Evolutionary conservation across 2,888 invertebrate genomes (phyloP).

Genomic region (Dioctria linearis): DNA sequence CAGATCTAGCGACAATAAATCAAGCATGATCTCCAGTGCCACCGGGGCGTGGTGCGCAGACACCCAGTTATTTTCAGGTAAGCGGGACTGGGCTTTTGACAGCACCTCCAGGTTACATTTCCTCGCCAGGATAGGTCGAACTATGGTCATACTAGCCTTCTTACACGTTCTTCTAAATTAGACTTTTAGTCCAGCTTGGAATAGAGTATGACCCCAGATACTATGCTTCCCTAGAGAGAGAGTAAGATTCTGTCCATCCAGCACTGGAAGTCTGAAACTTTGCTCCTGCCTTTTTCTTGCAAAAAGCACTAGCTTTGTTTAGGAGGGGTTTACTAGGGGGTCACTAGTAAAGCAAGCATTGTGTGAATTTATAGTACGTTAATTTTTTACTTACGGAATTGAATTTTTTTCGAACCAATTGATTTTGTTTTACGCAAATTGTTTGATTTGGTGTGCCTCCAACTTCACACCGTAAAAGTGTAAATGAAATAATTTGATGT

Average conservation of each 20-base stretch:
- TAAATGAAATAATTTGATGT: constrained; percentile 91
- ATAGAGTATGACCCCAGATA: too few species aligned
- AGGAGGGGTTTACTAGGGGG: constrained; percentile 96
- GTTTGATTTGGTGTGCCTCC: constrained; percentile 92
- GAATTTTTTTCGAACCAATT: constrained; percentile 97
- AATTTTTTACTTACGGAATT: constrained; percentile 82
- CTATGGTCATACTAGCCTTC: too few species aligned
- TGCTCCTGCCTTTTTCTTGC: constrained; percentile 98
- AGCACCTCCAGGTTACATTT: too few species aligned
- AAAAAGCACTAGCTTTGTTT: constrained; percentile 98
- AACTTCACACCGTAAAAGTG: constrained; percentile 99
- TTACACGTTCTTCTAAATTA: constrained; percentile 92
- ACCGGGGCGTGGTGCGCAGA: too few species aligned
- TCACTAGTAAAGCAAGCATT: constrained; percentile 73
- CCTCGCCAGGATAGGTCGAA: too few species aligned
- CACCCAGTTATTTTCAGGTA: too few species aligned
- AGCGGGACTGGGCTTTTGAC: too few species aligned
- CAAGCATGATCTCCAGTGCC: too few species aligned
- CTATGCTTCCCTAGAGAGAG: too few species aligned
- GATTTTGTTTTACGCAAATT: constrained; percentile 97
- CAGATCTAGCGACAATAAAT: too few species aligned
- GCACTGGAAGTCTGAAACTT: constrained; percentile 99
- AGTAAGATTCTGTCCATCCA: constrained; percentile 67
- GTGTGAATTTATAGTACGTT: background rate
- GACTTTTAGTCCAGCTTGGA: constrained; percentile 70